Conservation (phyloP, 2,113 vertebrate species). For the Zosterops lateralis region DNA sequence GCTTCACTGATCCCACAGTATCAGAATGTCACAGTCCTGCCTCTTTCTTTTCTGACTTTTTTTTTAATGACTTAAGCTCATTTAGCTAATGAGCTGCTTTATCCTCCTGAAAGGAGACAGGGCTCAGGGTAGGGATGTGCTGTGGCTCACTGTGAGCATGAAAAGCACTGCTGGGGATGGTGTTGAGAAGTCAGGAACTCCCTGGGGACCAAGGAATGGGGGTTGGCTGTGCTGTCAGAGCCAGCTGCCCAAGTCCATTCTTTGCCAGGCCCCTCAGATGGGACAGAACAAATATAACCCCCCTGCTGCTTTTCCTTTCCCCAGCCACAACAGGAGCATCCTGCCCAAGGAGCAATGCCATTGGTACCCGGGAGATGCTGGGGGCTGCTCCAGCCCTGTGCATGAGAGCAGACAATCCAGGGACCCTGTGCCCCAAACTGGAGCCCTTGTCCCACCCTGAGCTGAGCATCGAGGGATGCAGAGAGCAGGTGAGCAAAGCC, state of each 20-base stretch:
- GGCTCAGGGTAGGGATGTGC: neutral
- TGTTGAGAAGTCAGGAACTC: neutral
- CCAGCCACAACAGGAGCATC: neutral
- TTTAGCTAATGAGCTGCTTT: conserved; percentile 1
- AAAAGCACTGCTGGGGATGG: neutral
- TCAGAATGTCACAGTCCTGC: neutral
- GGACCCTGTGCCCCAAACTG: neutral
- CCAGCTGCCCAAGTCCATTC: neutral
- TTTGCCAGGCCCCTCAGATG: neutral
- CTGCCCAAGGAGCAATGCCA: rapidly evolving
- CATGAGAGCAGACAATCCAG: neutral
- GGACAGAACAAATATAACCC: neutral
- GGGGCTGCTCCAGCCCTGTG: neutral
- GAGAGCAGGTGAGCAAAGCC: conserved; percentile 29
- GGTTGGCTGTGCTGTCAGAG: neutral
- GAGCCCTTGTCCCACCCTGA: neutral
- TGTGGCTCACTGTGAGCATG: neutral
- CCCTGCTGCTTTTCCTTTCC: neutral
- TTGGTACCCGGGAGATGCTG: neutral
- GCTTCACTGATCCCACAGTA: neutral
- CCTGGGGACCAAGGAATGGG: neutral
- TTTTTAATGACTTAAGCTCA: neutral
- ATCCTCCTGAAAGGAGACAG: neutral
- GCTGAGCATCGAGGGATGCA: neutral
- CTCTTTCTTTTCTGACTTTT: neutral